Evolutionary conservation across 2,888 invertebrate species (phyloP), one percentile per base, ranked within the genome.

Genomic region (Listrodromus nycthemerus): DNA sequence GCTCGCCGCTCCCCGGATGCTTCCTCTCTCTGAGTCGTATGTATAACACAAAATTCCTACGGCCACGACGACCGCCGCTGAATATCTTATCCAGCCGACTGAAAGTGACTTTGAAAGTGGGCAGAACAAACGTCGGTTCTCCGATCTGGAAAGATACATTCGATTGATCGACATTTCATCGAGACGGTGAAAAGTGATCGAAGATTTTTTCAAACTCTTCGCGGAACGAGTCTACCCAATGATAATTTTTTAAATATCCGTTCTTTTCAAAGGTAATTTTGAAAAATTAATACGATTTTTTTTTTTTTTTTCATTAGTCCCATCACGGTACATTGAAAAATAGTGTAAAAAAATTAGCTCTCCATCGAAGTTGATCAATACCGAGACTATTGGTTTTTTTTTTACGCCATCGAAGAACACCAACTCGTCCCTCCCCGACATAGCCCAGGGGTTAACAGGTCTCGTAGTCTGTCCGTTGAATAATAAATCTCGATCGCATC

Each of bases 21-120:
- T 24, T 65, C 19, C 21, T 33, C 7, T 65, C 50, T 65, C 33
- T 52, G 63, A 65, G 65, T 75, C 65, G 21, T 73, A 19, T 50
- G 8, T 50, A 50, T 27, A 16, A 1, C 16, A 75, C 37, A 37
- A 75, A 74, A 74, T 48, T 24, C 45, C 10, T 10, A 3, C 3
- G 24, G 13, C 24, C 10, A 24, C 55, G 55, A 24, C 16, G 16
- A 58, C 30, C 2, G 30, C 27, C 10, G 24, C 27, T 13, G 27
- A 58, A 58, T 58, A 16, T 50, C 6, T 50, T 50, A 19, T 50
- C 19, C n/a, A 7, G n/a, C 50, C 50, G 50, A 50, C 30, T 21
- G 55, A 55, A 24, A 55, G 24, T 55, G 24, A 13, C 55, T 55
- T 4, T 2, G 3, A 2, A 55, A 21, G 19, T 55, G 2, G 10